Evolutionary conservation across 1,140 invertebrate species (phyloP).

Genomic region (Dendrolimus kikuchii): DNA sequence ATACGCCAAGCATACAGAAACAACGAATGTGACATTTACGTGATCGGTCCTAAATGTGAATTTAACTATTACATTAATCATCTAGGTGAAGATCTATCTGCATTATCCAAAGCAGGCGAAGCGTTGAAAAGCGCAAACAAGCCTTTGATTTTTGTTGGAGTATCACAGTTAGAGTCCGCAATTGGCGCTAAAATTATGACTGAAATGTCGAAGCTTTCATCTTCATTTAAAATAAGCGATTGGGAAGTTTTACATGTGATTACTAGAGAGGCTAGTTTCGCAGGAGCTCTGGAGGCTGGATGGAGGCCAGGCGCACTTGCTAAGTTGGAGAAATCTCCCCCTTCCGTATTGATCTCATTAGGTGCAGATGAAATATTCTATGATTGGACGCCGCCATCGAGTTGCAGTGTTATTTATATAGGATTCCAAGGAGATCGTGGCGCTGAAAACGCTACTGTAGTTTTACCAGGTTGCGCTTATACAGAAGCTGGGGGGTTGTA

Average conservation of each 20-base stretch:
- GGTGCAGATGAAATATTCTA: conserved; percentile 57
- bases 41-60: conserved; percentile 79
- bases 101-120: conserved; percentile 64
- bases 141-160: conserved; percentile 79
- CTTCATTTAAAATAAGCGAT: conserved; percentile 16
- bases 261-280: conserved; percentile 54
- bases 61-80: conserved; percentile 76
- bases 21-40: conserved; percentile 74
- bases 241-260: conserved; percentile 50
- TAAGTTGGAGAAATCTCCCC: conserved; percentile 20
- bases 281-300: conserved; percentile 49
- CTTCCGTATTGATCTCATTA: conserved; percentile 40
- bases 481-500: conserved; percentile 74
- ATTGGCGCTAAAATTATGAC: conserved; percentile 68
- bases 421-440: conserved; percentile 85
- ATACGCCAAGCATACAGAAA: conserved; percentile 79
- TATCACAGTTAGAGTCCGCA: conserved; percentile 65
- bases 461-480: conserved; percentile 84
- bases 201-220: conserved; percentile 57
- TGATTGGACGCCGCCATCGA: conserved; percentile 25
- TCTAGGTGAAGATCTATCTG: conserved; percentile 69
- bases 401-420: conserved; percentile 50
- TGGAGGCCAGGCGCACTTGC: conserved; percentile 42
- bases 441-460: conserved; percentile 78
- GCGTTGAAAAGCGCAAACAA: conserved; percentile 71